Conservation (phyloP, 2,888 invertebrate genomes). For the Netelia virgata region DNA sequence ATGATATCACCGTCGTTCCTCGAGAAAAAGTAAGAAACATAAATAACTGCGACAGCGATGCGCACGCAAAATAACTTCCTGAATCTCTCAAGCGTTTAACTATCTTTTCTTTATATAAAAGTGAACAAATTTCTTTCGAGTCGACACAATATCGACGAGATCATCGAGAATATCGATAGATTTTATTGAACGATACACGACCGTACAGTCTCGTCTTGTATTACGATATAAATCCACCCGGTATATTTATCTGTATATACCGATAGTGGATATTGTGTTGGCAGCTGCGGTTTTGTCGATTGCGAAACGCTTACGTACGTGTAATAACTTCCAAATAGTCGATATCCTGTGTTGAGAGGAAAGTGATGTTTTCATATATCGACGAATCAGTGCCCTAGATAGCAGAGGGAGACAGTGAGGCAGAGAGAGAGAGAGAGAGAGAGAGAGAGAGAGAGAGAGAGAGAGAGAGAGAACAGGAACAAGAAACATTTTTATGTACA, state of each 20-base stretch:
- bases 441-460: background rate
- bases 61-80: too few relatives aligned
- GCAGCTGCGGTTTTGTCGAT: constrained; percentile 31
- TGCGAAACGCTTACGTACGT: constrained; percentile 49
- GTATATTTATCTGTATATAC: background rate
- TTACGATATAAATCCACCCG: too few relatives aligned
- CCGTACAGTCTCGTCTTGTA: too few relatives aligned
- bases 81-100: too few relatives aligned
- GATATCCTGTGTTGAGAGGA: constrained; percentile 32
- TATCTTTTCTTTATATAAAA: too few relatives aligned
- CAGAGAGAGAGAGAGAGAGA: background rate
- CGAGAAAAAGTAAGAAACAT: too few relatives aligned
- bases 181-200: too few relatives aligned
- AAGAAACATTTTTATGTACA: constrained; percentile 20
- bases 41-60: too few relatives aligned
- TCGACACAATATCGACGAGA: too few relatives aligned
- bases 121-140: too few relatives aligned
- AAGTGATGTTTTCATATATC: constrained; percentile 38
- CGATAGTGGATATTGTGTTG: constrained; percentile 11
- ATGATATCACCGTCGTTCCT: too few relatives aligned
- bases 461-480: constrained; percentile 7
- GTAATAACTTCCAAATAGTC: constrained; percentile 46
- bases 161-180: too few relatives aligned
- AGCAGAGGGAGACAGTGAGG: background rate
- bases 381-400: constrained; percentile 38